Base-by-base conservation (phyloP, 2,888 invertebrate genomes). In the Stenodema calcarata region DNA sequence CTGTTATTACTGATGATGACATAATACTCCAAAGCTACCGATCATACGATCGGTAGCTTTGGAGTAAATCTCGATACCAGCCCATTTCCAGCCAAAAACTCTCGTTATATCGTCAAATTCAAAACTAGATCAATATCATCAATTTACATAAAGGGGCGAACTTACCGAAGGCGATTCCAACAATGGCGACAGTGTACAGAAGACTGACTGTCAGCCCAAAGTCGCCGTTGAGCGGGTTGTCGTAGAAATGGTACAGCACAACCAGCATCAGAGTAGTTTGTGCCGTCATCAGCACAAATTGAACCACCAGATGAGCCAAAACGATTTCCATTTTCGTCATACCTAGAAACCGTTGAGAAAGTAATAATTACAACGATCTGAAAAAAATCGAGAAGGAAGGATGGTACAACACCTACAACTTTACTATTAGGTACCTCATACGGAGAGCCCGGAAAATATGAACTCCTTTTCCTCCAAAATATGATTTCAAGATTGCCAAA, bases 201-300 rank as follows among this genome's bases (percentile, higher is more conserved):
- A 89, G 83, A 3, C 86, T 23, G 6, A 88, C 79, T 23, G 87
- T 69, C 4, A 88, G 80, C 0, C 87, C 87, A 79, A 89, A 88
- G 86, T 89, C 88, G 9, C 90, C 90, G 23, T 89, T 86, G 35
- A 89, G 89, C 27, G 90, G 89, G 86, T 89, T 90, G 76, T 89
- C 88, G 87, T 90, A 90, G 28, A 90, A 84, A 23, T 78, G 84
- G 83, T 89, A 90, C 87, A 90, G 88, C 47, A 90, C 89, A 23
- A 90, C 75, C 86, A 90, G 88, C 87, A 89, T 89, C 78, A 89
- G 87, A 0, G 88, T 87, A 4, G 88, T 88, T 87, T 90, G 90
- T 23, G 88, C 27, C 12, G 88, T 70, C 86, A 89, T 89, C 44
- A 90, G 86, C 7, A 88, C 78, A 12, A 89, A 81, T 87, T 90